Conservation (phyloP, 2,797 vertebrate genomes). For the Psittacula derbiana region DNA sequence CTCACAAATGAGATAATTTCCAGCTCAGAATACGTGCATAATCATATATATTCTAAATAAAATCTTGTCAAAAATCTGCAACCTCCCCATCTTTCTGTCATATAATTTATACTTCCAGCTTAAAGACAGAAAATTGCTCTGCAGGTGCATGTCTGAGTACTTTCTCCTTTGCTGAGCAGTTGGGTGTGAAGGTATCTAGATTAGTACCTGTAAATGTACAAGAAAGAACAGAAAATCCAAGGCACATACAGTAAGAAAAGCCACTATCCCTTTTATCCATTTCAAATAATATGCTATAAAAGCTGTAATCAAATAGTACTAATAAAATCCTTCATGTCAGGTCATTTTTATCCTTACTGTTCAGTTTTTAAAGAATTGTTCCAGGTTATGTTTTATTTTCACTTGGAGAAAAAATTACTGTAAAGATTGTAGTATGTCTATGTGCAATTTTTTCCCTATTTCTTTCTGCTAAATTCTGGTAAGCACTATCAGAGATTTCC, state of each 20-base stretch:
- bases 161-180: not conserved
- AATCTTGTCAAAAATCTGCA: not conserved
- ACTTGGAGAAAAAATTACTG: not conserved
- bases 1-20: conserved; percentile 24
- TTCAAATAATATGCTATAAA: not conserved
- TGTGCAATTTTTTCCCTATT: not conserved
- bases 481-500: not conserved
- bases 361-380: not conserved
- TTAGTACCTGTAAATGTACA: not conserved
- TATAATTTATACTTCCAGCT: not conserved
- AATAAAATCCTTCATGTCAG: not conserved
- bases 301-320: not conserved
- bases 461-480: not conserved
- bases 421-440: not conserved
- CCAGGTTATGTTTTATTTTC: not conserved
- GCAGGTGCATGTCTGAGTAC: not conserved
- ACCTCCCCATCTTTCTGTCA: not conserved
- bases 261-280: not conserved
- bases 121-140: conserved; percentile 8
- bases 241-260: not conserved
- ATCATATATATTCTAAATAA: conserved; percentile 29
- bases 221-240: not conserved
- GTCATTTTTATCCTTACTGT: not conserved
- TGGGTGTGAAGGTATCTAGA: not conserved
- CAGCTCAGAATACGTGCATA: not conserved